Base-by-base conservation (phyloP, 2,113 vertebrate species). In the Gobius niger region DNA sequence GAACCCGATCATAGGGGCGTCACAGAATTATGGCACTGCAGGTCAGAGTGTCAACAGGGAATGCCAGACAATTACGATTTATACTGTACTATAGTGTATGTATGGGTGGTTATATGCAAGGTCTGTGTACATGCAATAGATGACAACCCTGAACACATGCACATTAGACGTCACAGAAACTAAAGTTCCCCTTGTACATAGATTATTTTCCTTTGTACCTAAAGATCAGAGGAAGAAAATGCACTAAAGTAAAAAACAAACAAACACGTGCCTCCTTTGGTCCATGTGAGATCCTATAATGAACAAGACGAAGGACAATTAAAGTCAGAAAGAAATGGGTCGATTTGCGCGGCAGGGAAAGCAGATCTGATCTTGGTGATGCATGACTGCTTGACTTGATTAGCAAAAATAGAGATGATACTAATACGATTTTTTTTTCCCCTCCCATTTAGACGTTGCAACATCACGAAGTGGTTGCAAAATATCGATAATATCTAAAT, bases 311-410 rank as follows among this genome's bases (percentile, higher is more conserved):
- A 60, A 69, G 40, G 15, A 63, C 46, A 53, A 54, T 47, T 41
- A 65, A 16, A 73, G 54, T 68, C 47, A 59, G 15, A 59, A 12
- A 46, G 71, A 65, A 64, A 78, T n/a, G 51, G 24, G 65, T 70
- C 1, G 7, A 52, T 61, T 24, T 70, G 40, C 44, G 50, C 53
- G 60, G n/a, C 51, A 24, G 68, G 15, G 57, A 59, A 68, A 46
- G n/a, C 42, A 61, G 19, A 59, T 53, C 52, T 44, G 24, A 57
- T 60, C 50, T 34, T 12, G 1, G 34, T 19, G 69, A 65, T 42
- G n/a, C 34, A 16, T 52, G 64, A 56, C n/a, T 62, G n/a, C 53
- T 7, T 49, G 34, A 40, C 68, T 46, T 62, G 41, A 34, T 76
- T 11, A 57, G 54, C 54, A 68, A 68, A 59, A 47, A 44, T 12